Conservation (phyloP, 2,797 vertebrate genomes). For the Pseudocheirus occidentalis region DNA sequence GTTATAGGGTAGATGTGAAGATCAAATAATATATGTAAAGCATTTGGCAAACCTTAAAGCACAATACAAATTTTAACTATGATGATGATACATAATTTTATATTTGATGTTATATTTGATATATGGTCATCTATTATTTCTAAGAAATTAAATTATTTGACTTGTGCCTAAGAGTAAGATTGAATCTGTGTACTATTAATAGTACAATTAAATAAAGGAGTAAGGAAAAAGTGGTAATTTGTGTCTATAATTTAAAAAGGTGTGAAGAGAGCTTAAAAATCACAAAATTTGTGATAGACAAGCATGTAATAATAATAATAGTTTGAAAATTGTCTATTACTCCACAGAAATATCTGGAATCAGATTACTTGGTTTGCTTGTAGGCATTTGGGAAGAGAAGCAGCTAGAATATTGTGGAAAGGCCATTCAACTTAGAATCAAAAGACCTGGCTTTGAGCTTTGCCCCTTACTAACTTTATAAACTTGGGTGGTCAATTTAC, state of each 20-base stretch:
- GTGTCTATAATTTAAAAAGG: conserved; percentile 21
- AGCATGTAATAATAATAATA: conserved; percentile 23
- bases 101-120: neutral
- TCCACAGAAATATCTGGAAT: neutral
- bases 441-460: neutral
- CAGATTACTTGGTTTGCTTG: neutral
- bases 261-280: conserved; percentile 8
- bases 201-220: conserved; percentile 41
- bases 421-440: neutral
- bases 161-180: conserved; percentile 15
- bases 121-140: neutral
- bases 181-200: conserved; percentile 23
- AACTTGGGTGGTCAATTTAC: neutral
- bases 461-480: neutral
- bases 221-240: conserved; percentile 22
- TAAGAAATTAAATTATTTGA: conserved; percentile 45
- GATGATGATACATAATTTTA: neutral
- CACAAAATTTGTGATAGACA: conserved; percentile 13
- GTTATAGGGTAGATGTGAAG: neutral
- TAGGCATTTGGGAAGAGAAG: neutral
- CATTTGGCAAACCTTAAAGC: neutral
- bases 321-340: conserved; percentile 15
- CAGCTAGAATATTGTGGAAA: neutral
- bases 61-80: neutral
- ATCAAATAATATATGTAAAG: neutral